phyloP scores from a whole-genome alignment of 2,888 invertebrate species.

The Tachina fera region DNA sequence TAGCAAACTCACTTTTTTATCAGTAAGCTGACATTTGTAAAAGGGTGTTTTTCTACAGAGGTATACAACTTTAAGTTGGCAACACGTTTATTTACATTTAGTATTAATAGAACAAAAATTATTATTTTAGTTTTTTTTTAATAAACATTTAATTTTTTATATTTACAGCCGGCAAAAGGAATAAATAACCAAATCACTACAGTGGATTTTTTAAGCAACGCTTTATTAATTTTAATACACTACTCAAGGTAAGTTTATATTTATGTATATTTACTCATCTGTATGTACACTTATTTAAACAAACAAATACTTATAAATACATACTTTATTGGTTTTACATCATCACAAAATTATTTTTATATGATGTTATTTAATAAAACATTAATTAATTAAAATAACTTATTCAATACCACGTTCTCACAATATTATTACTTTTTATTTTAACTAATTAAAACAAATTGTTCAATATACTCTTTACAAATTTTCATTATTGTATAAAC shows the following conservation, averaged over 20 bases:
- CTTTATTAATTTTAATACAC: constrained; percentile 28
- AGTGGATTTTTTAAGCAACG: constrained; percentile 8
- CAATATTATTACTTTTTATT: too few relatives aligned
- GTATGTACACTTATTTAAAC: not conserved
- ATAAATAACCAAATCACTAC: constrained; percentile 33
- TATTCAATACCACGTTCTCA: not conserved
- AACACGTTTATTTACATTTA: not conserved
- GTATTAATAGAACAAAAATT: not conserved
- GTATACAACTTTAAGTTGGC: too few relatives aligned
- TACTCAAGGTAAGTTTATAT: constrained; percentile 43
- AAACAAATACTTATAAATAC: not conserved
- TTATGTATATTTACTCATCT: not conserved
- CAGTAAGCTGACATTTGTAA: too few relatives aligned
- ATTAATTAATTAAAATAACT: constrained; percentile 40
- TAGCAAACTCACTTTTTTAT: too few relatives aligned
- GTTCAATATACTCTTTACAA: not conserved
- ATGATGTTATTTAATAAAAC: not conserved
- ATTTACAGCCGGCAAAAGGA: constrained; percentile 45
- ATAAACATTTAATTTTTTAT: constrained; percentile 18
- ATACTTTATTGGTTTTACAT: not conserved
- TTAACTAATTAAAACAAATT: constrained; percentile 40
- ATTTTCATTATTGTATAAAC: not conserved
- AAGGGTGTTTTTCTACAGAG: too few relatives aligned
- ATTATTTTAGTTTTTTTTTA: not conserved
- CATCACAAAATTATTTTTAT: not conserved